Evolutionary conservation across 2,888 invertebrate species (phyloP).

Genomic region (Habrosyne pyritoides): DNA sequence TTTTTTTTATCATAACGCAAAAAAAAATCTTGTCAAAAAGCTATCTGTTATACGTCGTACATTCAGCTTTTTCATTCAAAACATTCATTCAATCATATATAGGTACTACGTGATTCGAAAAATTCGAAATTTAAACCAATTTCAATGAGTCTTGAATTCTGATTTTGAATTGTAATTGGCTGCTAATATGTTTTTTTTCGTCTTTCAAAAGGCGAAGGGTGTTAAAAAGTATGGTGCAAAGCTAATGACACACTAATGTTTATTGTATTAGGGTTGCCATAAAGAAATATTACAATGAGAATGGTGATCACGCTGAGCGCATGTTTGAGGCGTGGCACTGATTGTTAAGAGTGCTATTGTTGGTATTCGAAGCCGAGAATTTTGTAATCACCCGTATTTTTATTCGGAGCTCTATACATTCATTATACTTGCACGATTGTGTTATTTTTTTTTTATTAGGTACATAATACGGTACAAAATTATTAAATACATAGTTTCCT

Average conservation of each 20-base stretch:
- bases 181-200: slow-evolving; percentile 27
- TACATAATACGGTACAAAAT: not conserved
- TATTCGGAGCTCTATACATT: slow-evolving; percentile 33
- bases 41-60: not conserved
- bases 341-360: slow-evolving; percentile 72
- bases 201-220: slow-evolving; percentile 46
- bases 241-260: slow-evolving; percentile 79
- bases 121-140: slow-evolving; percentile 16
- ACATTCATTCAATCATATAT: no score
- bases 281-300: slow-evolving; percentile 76
- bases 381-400: slow-evolving; percentile 69
- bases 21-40: no score
- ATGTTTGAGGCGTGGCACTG: slow-evolving; percentile 79
- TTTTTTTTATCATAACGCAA: no score
- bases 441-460: not conserved
- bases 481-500: not conserved
- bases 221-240: slow-evolving; percentile 72
- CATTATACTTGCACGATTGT: slow-evolving; percentile 16
- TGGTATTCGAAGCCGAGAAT: slow-evolving; percentile 65
- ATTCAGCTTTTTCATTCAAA: not conserved
- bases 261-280: slow-evolving; percentile 81
- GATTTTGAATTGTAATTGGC: slow-evolving; percentile 33
- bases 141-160: slow-evolving; percentile 19
- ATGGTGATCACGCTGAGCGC: slow-evolving; percentile 75
- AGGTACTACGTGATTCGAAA: not conserved